These are phyloP conservation scores for Anguilla pacifica DNA, from an alignment of 2,797 vertebrate species.

Conservation along the genomic window DNA sequence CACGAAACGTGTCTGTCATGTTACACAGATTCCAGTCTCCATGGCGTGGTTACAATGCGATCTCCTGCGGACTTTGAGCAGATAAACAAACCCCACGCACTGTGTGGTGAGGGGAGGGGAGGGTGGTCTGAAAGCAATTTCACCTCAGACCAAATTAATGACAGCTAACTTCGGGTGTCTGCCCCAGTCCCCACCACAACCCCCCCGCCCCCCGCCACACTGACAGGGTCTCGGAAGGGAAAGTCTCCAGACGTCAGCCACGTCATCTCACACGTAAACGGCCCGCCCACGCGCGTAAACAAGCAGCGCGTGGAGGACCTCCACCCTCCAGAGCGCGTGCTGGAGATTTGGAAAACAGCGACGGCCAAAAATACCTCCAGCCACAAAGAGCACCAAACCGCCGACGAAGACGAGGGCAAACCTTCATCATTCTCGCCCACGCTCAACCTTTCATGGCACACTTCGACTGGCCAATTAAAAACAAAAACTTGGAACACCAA, in stretches of 20 bases:
- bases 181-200: not conserved
- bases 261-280: conserved; percentile 6
- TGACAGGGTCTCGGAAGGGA: not conserved
- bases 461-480: not conserved
- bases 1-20: not conserved
- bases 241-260: not conserved
- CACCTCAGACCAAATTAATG: conserved; percentile 6
- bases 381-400: not conserved
- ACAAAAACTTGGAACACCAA: not conserved
- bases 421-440: not conserved
- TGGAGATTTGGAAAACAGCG: not conserved
- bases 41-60: not conserved
- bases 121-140: not conserved
- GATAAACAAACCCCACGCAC: not conserved
- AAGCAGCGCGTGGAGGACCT: not conserved
- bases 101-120: not conserved
- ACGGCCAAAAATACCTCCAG: not conserved
- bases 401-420: not conserved
- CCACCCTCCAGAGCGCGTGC: not conserved
- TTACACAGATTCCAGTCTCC: not conserved
- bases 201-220: not conserved
- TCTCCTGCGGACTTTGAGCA: too few relatives aligned
- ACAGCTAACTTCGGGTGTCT: not conserved
- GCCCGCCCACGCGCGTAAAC: not conserved
- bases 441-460: not conserved